These are phyloP conservation scores for Phorcus lineatus DNA, from an alignment of 2,888 invertebrate species.

Conservation along the genomic window DNA sequence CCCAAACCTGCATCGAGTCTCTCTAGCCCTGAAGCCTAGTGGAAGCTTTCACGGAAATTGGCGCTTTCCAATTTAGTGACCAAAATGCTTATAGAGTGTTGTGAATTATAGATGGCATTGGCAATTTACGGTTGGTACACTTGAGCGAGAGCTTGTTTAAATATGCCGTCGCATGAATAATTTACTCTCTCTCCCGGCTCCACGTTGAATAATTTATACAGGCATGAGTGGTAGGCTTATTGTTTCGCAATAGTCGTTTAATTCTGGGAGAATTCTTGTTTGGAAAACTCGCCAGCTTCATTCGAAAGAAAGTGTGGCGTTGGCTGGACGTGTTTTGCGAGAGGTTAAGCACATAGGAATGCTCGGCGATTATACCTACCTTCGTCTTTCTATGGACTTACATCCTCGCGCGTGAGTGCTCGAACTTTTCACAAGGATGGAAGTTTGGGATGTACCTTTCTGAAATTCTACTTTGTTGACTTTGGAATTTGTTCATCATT, in stretches of 20 bases:
- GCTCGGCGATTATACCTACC: no score
- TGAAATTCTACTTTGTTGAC: no score
- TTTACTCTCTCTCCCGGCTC: conserved; percentile 23
- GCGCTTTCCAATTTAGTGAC: conserved; percentile 28
- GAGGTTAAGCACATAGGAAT: neutral
- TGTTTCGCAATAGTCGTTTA: conserved; percentile 23
- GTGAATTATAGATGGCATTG: conserved; percentile 18
- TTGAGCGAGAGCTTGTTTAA: conserved; percentile 35
- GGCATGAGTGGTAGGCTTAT: conserved; percentile 1
- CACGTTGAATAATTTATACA: conserved; percentile 7
- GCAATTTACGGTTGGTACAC: conserved; percentile 18
- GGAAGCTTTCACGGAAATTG: conserved; percentile 27
- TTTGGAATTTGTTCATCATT: no score
- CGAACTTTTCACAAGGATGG: no score
- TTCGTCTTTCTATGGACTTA: no score
- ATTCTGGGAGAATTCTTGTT: conserved; percentile 9
- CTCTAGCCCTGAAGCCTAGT: neutral
- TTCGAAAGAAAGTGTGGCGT: neutral
- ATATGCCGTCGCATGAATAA: conserved; percentile 44
- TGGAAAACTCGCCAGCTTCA: neutral
- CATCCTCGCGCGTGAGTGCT: no score
- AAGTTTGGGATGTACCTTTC: no score
- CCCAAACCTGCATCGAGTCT: neutral
- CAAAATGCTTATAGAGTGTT: neutral
- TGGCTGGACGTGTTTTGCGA: neutral